A percentile compares a stretch with the other conserved stretches of the same genome.
Conservation (phyloP, 2,113 vertebrate genomes). For the Megaceryle torquata region DNA sequence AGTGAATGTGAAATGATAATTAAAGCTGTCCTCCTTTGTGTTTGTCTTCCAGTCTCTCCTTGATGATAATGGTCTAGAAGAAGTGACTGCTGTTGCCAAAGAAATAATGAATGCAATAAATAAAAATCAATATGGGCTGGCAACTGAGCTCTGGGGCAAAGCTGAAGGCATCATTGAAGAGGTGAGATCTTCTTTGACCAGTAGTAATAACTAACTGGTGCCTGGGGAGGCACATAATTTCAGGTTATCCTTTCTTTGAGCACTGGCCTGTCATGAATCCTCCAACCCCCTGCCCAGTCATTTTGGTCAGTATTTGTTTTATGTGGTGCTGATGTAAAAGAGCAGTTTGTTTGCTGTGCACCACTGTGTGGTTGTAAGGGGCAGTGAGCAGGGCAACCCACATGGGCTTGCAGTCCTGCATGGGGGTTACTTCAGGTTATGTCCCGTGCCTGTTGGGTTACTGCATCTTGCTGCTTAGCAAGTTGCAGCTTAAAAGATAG, state of each 20-base stretch:
- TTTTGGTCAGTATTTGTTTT: neutral
- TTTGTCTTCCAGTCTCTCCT: constrained; percentile 86
- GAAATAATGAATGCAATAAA: constrained; percentile 82
- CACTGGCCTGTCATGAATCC: neutral
- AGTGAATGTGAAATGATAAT: neutral
- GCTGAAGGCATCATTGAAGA: constrained; percentile 83
- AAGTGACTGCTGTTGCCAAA: constrained; percentile 81
- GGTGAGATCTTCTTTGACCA: constrained; percentile 67
- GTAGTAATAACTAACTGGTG: neutral
- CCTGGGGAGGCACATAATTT: neutral
- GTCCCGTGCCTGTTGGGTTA: neutral
- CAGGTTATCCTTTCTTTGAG: neutral
- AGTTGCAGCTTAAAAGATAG: neutral
- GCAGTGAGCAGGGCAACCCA: neutral
- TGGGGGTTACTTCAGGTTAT: neutral
- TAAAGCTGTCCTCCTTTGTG: neutral
- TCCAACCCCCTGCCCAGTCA: neutral
- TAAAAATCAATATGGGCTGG: constrained; percentile 74
- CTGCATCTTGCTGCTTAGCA: neutral
- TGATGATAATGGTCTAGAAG: constrained; percentile 85
- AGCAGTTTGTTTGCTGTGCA: neutral
- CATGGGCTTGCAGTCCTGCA: neutral
- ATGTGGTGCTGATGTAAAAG: neutral
- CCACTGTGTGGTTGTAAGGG: neutral
- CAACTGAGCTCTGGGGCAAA: constrained; percentile 86